These are phyloP conservation scores for Steinernema scapterisci DNA, from an alignment of 2,888 invertebrate species.

Conservation along the genomic window DNA sequence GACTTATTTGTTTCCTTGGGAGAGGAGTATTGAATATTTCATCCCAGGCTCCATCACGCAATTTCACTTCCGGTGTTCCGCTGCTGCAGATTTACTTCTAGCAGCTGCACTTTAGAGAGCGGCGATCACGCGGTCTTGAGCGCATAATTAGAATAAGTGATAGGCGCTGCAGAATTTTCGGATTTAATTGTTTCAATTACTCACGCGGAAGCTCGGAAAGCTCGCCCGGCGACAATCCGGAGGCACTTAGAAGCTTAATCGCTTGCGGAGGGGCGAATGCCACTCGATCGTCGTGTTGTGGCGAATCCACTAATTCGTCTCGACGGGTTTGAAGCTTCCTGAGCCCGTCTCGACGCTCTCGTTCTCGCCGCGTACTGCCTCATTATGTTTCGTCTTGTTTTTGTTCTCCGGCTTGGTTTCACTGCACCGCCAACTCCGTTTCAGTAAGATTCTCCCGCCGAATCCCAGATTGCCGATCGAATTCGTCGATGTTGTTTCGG, in stretches of 20 bases:
- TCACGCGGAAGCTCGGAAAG: not conserved
- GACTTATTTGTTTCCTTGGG: no score
- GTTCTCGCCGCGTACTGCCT: not conserved
- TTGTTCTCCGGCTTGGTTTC: no score
- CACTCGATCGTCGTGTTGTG: not conserved
- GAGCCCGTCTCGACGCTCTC: not conserved
- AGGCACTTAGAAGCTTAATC: not conserved
- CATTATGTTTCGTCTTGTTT: not conserved
- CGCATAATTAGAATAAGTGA: not conserved
- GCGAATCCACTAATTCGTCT: constrained; percentile 13
- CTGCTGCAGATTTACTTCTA: not conserved
- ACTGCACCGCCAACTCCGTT: no score
- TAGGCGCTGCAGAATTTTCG: constrained; percentile 17
- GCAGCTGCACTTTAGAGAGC: constrained; percentile 21
- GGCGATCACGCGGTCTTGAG: not conserved
- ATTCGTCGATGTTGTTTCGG: no score
- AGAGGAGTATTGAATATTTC: no score
- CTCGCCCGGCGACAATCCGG: not conserved
- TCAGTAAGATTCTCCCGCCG: no score
- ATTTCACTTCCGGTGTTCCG: no score
- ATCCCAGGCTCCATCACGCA: no score
- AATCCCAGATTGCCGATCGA: no score
- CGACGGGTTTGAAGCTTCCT: not conserved
- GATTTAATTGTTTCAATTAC: constrained; percentile 26
- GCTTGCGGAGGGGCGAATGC: not conserved